Conservation (phyloP, 2,888 invertebrate genomes). For the Agrochola macilenta region DNA sequence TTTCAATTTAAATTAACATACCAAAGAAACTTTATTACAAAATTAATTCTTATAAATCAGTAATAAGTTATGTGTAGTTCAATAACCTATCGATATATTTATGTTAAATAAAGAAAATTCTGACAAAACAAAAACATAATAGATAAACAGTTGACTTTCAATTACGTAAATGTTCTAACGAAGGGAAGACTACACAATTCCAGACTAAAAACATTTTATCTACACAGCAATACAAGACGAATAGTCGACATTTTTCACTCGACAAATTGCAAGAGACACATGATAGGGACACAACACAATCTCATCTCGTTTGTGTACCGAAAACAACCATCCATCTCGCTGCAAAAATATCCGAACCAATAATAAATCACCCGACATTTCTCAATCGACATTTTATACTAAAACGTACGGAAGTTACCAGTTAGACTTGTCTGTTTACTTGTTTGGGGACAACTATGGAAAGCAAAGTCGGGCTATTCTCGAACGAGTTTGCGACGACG, state of each 20-base stretch:
- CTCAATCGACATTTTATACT: slow-evolving; percentile 81
- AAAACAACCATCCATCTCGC: slow-evolving; percentile 78
- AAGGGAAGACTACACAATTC: background rate
- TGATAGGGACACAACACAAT: slow-evolving; percentile 62
- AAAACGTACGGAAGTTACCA: slow-evolving; percentile 78
- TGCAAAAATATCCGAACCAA: slow-evolving; percentile 74
- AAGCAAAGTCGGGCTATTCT: slow-evolving; percentile 54
- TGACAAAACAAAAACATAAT: background rate
- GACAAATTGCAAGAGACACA: slow-evolving; percentile 53
- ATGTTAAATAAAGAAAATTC: background rate
- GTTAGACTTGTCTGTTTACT: slow-evolving; percentile 74
- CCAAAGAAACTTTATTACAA: too few species aligned
- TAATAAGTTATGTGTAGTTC: background rate
- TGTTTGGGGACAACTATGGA: slow-evolving; percentile 59
- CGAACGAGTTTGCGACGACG: slow-evolving; percentile 33
- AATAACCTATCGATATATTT: background rate
- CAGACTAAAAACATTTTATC: slow-evolving; percentile 29
- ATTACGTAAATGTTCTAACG: slow-evolving; percentile 16
- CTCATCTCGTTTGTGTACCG: slow-evolving; percentile 66
- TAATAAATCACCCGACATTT: slow-evolving; percentile 80
- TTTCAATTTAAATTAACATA: background rate
- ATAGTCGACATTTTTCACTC: slow-evolving; percentile 46
- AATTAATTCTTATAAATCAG: background rate
- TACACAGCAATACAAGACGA: slow-evolving; percentile 39
- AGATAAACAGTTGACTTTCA: background rate